These are phyloP conservation scores for Henricia sp. DNA, from an alignment of 53 echinoderm and acorn worm species.

Conservation along the genomic window DNA sequence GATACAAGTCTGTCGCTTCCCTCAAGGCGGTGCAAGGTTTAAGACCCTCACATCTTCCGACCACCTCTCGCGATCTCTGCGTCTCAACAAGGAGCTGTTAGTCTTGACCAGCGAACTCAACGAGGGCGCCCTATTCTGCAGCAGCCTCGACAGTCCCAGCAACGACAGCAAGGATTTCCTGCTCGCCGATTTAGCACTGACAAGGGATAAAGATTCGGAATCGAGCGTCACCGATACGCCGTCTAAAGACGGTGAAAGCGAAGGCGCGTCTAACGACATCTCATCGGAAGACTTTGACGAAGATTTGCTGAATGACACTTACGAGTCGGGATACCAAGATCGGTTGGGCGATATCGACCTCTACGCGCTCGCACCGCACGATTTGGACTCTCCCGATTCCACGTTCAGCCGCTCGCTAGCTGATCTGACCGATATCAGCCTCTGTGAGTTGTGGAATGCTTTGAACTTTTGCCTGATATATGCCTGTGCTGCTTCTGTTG, in stretches of 20 bases:
- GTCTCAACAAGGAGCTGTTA: slow-evolving; percentile 87
- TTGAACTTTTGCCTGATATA: slow-evolving; percentile 38
- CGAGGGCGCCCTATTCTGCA: slow-evolving; percentile 33
- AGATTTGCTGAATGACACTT: slow-evolving; percentile 79
- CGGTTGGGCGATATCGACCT: slow-evolving; percentile 89
- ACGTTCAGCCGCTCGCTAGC: slow-evolving; percentile 88
- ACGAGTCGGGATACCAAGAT: slow-evolving; percentile 81
- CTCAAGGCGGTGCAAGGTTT: slow-evolving; percentile 58
- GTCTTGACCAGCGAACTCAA: slow-evolving; percentile 84
- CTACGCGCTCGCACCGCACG: slow-evolving; percentile 90
- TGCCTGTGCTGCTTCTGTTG: slow-evolving; percentile 32
- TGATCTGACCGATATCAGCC: slow-evolving; percentile 89
- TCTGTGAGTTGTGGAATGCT: slow-evolving; percentile 85
- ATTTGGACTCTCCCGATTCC: slow-evolving; percentile 93
- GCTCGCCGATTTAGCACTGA: slow-evolving; percentile 32
- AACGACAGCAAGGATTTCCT: slow-evolving; percentile 60
- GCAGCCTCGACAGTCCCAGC: slow-evolving; percentile 22
- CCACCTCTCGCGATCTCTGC: slow-evolving; percentile 69
- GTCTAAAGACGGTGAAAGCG: slow-evolving; percentile 51
- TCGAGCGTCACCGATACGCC: slow-evolving; percentile 56
- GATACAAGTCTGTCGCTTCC: slow-evolving; percentile 89
- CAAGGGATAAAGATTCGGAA: slow-evolving; percentile 27
- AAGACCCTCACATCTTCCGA: slow-evolving; percentile 40
- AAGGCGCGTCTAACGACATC: slow-evolving; percentile 32
- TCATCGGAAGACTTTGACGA: slow-evolving; percentile 70